phyloP scores from a whole-genome alignment of 2,888 invertebrate genomes.

The Ormyrus thymus region DNA sequence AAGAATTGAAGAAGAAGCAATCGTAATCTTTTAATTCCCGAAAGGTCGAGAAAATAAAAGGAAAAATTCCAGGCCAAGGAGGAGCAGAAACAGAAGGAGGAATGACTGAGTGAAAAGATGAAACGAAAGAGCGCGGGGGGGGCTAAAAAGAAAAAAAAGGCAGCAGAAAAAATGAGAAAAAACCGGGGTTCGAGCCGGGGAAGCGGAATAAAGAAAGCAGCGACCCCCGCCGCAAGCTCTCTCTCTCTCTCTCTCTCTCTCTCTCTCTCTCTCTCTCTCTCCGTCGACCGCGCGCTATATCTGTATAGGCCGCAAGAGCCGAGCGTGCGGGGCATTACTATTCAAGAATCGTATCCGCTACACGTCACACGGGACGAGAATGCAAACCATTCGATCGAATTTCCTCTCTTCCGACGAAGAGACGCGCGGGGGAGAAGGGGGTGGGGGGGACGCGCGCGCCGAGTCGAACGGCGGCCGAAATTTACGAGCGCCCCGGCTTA shows the following conservation, averaged over 20 bases:
- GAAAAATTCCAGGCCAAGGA: neutral
- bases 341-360: constrained; percentile 70
- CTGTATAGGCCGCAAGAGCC: constrained; percentile 8
- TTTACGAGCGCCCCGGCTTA: constrained; percentile 61
- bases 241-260: too few species aligned
- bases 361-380: constrained; percentile 70
- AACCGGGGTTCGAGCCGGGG: constrained; percentile 25
- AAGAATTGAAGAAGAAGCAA: too few species aligned
- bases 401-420: constrained; percentile 59
- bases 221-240: constrained; percentile 26
- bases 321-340: constrained; percentile 66
- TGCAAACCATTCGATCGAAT: constrained; percentile 73
- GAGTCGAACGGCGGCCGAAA: constrained; percentile 57
- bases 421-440: neutral
- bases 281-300: neutral
- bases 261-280: too few species aligned
- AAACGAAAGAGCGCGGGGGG: constrained; percentile 45
- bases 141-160: constrained; percentile 46
- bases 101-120: constrained; percentile 21
- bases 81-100: neutral
- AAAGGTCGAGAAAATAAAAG: neutral
- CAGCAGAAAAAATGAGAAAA: constrained; percentile 14
- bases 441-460: neutral
- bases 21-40: too few species aligned
- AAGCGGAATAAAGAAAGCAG: constrained; percentile 40